Conservation (phyloP, 2,113 vertebrate genomes). For the Ammodytes marinus region DNA sequence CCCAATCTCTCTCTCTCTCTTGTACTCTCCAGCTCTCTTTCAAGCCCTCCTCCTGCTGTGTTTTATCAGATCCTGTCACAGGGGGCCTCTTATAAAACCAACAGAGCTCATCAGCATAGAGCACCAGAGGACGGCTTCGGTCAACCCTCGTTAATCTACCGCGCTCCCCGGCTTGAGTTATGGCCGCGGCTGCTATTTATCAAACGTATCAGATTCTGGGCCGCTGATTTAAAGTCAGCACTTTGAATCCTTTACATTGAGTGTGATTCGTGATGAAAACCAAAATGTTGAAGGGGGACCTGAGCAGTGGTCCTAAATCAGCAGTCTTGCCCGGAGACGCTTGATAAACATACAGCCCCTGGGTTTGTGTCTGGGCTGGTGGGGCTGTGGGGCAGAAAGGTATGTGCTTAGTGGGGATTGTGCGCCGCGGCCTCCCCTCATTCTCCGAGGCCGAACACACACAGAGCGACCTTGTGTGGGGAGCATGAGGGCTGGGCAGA, state of each 20-base stretch:
- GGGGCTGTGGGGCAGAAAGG: slow-evolving; percentile 75
- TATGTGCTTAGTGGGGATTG: slow-evolving; percentile 81
- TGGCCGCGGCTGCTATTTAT: slow-evolving; percentile 49
- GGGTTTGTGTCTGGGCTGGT: slow-evolving; percentile 72
- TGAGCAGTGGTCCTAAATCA: slow-evolving; percentile 71
- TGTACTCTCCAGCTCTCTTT: slow-evolving; percentile 61
- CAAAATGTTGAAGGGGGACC: slow-evolving; percentile 44
- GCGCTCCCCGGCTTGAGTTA: slow-evolving; percentile 40
- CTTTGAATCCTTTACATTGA: slow-evolving; percentile 44
- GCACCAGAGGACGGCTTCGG: slow-evolving; percentile 53
- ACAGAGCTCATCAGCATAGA: slow-evolving; percentile 70
- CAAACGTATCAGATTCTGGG: slow-evolving; percentile 54
- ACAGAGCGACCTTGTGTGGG: slow-evolving; percentile 84
- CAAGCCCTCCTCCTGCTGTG: slow-evolving; percentile 59
- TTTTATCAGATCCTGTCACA: slow-evolving; percentile 81
- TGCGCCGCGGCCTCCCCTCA: slow-evolving; percentile 74
- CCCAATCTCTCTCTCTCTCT: slow-evolving; percentile 65
- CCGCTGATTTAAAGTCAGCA: slow-evolving; percentile 57
- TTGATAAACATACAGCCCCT: slow-evolving; percentile 76
- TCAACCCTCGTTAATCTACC: slow-evolving; percentile 64
- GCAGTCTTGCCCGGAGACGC: slow-evolving; percentile 69
- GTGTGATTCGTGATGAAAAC: slow-evolving; percentile 61
- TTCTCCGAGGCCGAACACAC: slow-evolving; percentile 83
- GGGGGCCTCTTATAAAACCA: slow-evolving; percentile 77
- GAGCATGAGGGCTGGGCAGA: slow-evolving; percentile 69